A percentile compares a stretch with the other conserved stretches of the same genome.
Conservation (phyloP, 2,797 vertebrate species). For the Neostethus bicornis region DNA sequence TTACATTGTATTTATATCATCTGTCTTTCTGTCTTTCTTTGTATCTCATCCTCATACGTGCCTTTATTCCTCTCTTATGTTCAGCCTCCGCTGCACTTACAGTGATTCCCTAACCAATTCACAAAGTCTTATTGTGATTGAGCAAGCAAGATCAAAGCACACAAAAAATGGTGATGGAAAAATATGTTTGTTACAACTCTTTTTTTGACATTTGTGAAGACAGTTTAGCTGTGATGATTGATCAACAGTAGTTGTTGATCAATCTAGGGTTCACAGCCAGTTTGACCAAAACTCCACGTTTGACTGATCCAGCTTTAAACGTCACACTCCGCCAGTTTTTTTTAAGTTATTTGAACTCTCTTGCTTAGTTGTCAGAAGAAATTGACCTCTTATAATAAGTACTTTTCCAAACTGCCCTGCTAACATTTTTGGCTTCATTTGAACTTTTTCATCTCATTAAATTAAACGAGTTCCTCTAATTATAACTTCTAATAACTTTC, state of each 20-base stretch:
- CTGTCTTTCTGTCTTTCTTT: constrained; percentile 34
- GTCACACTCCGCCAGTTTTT: constrained; percentile 40
- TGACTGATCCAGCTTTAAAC: constrained; percentile 60
- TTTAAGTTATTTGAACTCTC: constrained; percentile 40
- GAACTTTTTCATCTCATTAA: constrained; percentile 4
- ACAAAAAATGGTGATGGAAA: constrained; percentile 18
- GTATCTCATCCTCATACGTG: constrained; percentile 23
- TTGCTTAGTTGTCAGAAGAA: constrained; percentile 29
- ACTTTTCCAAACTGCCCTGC: constrained; percentile 43
- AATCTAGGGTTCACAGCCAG: constrained; percentile 46
- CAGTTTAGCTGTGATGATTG: constrained; percentile 45
- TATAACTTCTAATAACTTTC: too few relatives aligned
- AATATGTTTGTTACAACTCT: constrained; percentile 18
- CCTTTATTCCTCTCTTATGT: constrained; percentile 25
- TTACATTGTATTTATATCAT: constrained; percentile 55
- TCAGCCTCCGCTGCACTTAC: constrained; percentile 24
- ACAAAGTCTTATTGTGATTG: constrained; percentile 23
- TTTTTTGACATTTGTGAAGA: too few relatives aligned
- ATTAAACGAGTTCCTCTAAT: constrained; percentile 47
- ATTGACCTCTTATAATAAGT: constrained; percentile 41
- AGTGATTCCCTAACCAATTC: constrained; percentile 10
- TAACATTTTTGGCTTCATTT: constrained; percentile 31
- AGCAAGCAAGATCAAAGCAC: constrained; percentile 27
- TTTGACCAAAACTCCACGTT: constrained; percentile 45
- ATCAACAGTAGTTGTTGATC: constrained; percentile 46